Conservation (phyloP, 2,888 invertebrate genomes). For the Sipha maydis region DNA sequence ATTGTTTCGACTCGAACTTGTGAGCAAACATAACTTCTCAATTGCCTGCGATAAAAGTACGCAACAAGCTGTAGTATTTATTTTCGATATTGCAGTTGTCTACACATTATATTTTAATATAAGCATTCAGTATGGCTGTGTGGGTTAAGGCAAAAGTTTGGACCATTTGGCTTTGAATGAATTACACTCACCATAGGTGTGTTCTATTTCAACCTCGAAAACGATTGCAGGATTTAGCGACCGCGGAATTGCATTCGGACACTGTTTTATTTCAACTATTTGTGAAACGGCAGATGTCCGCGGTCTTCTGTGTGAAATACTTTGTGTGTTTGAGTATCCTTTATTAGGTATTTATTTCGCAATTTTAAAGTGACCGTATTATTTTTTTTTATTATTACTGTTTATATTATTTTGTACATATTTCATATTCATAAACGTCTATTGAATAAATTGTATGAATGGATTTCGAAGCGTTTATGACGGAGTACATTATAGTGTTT, state of each 20-base stretch:
- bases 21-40: not conserved
- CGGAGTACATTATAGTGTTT: not conserved
- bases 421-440: not conserved
- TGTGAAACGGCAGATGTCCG: too few species aligned
- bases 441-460: not conserved
- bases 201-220: not conserved
- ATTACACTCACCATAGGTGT: not conserved
- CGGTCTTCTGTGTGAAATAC: too few species aligned
- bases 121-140: not conserved
- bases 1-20: conserved; percentile 24
- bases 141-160: not conserved
- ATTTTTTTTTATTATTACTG: too few species aligned
- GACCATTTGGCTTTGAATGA: not conserved
- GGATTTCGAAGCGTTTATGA: not conserved
- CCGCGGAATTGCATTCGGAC: too few species aligned
- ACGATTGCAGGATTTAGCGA: too few species aligned
- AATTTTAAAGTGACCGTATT: not conserved
- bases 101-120: not conserved
- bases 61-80: not conserved
- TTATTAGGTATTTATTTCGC: not conserved
- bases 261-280: too few species aligned
- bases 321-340: too few species aligned
- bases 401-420: too few species aligned
- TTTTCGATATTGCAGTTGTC: too few species aligned
- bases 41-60: not conserved